Evolutionary conservation across 2,888 invertebrate genomes (phyloP).

Genomic region (Spicauda simplicius): DNA sequence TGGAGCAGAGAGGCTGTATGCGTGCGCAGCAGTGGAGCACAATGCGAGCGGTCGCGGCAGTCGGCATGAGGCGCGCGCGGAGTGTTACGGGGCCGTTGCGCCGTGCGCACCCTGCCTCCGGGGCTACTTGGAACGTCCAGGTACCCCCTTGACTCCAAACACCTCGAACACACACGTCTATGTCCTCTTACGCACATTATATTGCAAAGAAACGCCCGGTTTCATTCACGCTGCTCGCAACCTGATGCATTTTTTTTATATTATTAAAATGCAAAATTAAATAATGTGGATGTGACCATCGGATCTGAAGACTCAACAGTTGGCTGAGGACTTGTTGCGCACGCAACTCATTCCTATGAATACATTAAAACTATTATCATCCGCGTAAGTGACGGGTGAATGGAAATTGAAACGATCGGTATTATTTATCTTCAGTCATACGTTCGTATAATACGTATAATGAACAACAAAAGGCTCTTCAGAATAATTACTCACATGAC

Average conservation of each 20-base stretch:
- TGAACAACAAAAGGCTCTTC: conserved; percentile 21
- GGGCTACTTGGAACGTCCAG: conserved; percentile 94
- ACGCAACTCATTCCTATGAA: conserved; percentile 62
- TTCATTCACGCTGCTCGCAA: conserved; percentile 13
- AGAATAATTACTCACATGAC: not conserved
- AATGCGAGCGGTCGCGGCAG: conserved; percentile 63
- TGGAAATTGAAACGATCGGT: conserved; percentile 41
- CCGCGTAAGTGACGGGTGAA: conserved; percentile 43
- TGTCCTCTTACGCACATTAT: not conserved
- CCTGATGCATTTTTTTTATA: conserved; percentile 33
- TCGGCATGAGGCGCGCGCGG: conserved; percentile 79
- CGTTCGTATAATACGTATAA: conserved; percentile 8
- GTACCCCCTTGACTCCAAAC: conserved; percentile 56
- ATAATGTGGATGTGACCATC: conserved; percentile 49
- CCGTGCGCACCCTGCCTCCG: conserved; percentile 90
- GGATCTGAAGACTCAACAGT: conserved; percentile 72
- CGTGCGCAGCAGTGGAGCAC: conserved; percentile 59
- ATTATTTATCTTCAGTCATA: conserved; percentile 38
- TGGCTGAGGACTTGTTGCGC: conserved; percentile 79
- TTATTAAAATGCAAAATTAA: conserved; percentile 32
- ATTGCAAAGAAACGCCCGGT: conserved; percentile 11
- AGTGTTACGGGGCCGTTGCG: conserved; percentile 86
- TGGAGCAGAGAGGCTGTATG: conserved; percentile 74
- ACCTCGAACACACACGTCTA: not conserved
- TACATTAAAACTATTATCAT: conserved; percentile 63